A percentile compares a stretch with the other conserved stretches of the same genome.
These are phyloP conservation scores for Anguilla obscura DNA, from an alignment of 2,797 vertebrate species.

Conservation along the genomic window DNA sequence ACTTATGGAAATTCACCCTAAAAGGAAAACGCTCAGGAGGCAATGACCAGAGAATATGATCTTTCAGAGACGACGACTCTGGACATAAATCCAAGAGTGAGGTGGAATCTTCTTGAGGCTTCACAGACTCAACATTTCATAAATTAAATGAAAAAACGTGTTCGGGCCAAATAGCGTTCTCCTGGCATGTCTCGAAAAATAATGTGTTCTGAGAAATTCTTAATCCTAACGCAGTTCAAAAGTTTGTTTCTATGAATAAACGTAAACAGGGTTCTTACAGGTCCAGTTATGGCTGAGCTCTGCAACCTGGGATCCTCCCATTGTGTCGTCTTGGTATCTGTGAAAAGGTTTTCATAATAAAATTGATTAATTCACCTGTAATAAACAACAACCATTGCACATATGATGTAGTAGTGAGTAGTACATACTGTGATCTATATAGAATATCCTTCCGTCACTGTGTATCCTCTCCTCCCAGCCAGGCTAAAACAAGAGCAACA, in stretches of 20 bases:
- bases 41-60: background rate
- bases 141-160: background rate
- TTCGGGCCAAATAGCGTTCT: background rate
- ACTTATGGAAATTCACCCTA: background rate
- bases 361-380: background rate
- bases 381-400: background rate
- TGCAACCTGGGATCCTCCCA: constrained; percentile 97
- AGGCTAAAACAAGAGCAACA: constrained; percentile 70
- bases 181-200: background rate
- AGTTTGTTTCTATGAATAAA: background rate
- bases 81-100: background rate
- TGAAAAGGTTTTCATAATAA: constrained; percentile 7
- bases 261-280: constrained; percentile 72
- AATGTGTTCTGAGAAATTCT: background rate
- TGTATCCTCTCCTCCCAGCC: constrained; percentile 96
- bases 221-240: background rate
- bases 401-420: background rate
- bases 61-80: background rate
- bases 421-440: constrained; percentile 93
- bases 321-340: constrained; percentile 92
- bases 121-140: background rate
- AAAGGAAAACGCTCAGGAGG: constrained; percentile 25
- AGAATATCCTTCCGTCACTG: constrained; percentile 90
- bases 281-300: constrained; percentile 89
- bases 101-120: background rate